Base-by-base conservation (phyloP, 2,797 vertebrate species). In the Gallinago solitaria region DNA sequence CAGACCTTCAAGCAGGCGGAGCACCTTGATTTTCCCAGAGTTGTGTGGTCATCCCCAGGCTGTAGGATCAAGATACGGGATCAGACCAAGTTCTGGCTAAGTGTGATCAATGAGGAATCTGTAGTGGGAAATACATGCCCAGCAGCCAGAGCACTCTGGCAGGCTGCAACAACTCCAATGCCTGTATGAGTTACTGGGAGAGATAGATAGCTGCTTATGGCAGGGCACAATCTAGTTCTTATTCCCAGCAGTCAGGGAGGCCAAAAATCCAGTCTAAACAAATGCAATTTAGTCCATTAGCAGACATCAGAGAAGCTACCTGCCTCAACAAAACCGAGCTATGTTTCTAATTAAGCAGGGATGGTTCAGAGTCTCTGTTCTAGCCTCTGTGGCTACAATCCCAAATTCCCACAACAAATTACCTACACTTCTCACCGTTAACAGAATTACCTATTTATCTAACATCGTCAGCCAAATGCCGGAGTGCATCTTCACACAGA, bases 361-460 rank as follows among this genome's bases (percentile, higher is more conserved):
- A 39, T 61, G 47, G 69, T 83, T 96, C 89, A 83, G 60, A 90
- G 60, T 35, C 71, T 88, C 71, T 96, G 48, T 75, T 91, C 89
- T 28, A 80, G 87, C 68, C 64, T 51, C 68, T 80, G 87, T 1
- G 61, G 92, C 89, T 86, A 16, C 73, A 85, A 54, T 83, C 73
- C 89, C 84, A 65, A 87, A 94, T 81, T 71, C 89, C 93, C 95
- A 87, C 92, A 96, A 95, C 95, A 92, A 94, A 96, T 95, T 95
- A 71, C 82, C 64, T 75, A 28, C 82, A 50, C 47, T 87, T 78
- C 87, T 91, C 71, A 8, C 50, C 57, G 53, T 54, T 93, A 87
- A 80, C 68, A 94, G 81, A 80, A 93, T 91, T 89, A 75, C 64
- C 69, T 80, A 51, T 89, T 90, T 94, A 80, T 87, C 78, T 89